Evolutionary conservation across 1,140 invertebrate species (phyloP).

Genomic region (Drosophila chauvacae): DNA sequence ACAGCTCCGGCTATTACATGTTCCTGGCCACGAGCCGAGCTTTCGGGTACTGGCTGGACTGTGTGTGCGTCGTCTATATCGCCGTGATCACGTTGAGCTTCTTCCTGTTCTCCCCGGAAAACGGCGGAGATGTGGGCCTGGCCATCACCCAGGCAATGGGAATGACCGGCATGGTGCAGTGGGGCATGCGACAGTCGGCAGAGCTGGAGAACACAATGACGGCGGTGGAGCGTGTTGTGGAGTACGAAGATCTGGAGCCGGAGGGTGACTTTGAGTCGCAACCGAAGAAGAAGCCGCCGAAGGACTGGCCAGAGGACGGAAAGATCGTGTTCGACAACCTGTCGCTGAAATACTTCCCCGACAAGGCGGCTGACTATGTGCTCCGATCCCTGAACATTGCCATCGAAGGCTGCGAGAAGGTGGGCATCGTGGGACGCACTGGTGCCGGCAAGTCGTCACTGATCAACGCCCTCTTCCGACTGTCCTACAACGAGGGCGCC

Average conservation of each 20-base stretch:
- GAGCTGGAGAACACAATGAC: constrained; percentile 94
- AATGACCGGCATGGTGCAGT: constrained; percentile 93
- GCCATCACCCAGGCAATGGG: constrained; percentile 92
- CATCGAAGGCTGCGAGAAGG: constrained; percentile 88
- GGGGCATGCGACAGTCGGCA: constrained; percentile 92
- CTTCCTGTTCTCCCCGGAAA: constrained; percentile 87
- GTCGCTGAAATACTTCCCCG: constrained; percentile 88
- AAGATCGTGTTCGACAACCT: constrained; percentile 89
- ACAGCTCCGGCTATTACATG: constrained; percentile 88
- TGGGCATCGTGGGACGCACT: constrained; percentile 92
- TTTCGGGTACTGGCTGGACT: constrained; percentile 92
- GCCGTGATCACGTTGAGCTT: constrained; percentile 89
- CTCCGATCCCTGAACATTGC: constrained; percentile 87
- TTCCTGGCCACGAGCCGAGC: constrained; percentile 88
- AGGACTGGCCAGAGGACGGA: constrained; percentile 90
- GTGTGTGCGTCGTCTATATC: constrained; percentile 90
- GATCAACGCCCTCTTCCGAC: constrained; percentile 91
- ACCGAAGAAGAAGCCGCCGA: constrained; percentile 88
- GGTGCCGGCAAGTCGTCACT: constrained; percentile 97
- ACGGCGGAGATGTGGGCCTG: constrained; percentile 91
- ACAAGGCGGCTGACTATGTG: constrained; percentile 87
- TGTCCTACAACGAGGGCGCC: constrained; percentile 89
- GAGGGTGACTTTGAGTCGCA: constrained; percentile 89
- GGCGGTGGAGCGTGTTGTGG: constrained; percentile 91
- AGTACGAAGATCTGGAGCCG: constrained; percentile 89